Base-by-base conservation (phyloP, 1,140 invertebrate genomes). In the Drosophila carrolli region DNA sequence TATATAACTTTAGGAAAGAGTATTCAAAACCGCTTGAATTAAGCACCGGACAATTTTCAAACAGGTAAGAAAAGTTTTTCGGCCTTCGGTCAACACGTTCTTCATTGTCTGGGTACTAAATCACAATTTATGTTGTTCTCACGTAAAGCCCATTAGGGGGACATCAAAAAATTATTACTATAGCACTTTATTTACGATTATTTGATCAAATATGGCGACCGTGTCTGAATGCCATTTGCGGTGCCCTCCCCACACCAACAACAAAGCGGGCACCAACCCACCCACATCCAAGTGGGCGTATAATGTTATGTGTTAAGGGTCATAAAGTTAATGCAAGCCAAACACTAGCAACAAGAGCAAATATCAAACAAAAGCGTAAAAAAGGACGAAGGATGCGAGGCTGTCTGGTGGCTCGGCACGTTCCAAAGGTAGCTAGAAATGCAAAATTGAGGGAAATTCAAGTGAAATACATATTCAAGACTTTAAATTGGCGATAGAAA, bases 91-190 rank as follows among this genome's bases (percentile, higher is more conserved):
- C 53, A 72, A 72, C 68, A 72, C 68, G 68, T 72, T 37, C 68
- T 29, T 41, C 67, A 67, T 71, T 72, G 68, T 72, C 68, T 72
- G 68, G 53, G 19, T 59, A 63, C 63, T 80, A 83, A 88, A 83
- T 89, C 83, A 75, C 76, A 89, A 88, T 80, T 77, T 66, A 47
- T 74, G 67, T 66, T 82, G 57, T 80, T 70, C 83, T 76, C 83
- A 88, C 83, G 83, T 88, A 88, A 77, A 77, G 77, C 76, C 76
- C 83, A 88, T 88, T 88, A 88, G 76, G 72, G 72, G 51, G 61
- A 73, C 72, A 88, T 88, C 61, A 88, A 88, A 88, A 88, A 88
- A 89, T 88, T 74, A 88, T 88, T 80, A 89, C 83, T 81, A 89
- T 73, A 70, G 54, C 79, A 76, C 79, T 83, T 83, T 88, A 83